Base-by-base conservation (phyloP, 2,888 invertebrate genomes). In the Amphipyra tragopoginis region DNA sequence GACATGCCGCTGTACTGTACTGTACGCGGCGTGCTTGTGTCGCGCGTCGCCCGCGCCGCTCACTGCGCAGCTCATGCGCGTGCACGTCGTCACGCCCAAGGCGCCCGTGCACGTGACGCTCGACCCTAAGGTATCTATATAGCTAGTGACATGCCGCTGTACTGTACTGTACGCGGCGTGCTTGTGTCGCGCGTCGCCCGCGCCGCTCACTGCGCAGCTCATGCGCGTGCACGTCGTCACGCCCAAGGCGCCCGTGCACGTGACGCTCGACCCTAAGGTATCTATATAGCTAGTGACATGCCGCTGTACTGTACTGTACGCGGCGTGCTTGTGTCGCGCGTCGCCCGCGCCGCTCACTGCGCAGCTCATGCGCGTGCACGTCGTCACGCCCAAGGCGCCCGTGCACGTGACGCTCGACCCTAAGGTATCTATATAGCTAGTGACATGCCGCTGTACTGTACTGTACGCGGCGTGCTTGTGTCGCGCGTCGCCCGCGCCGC, bases 161-260 rank as follows among this genome's bases (percentile, higher is more conserved):
- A n/a, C n/a, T n/a, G n/a, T n/a, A n/a, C n/a, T n/a, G n/a, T 72
- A 72, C 69, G 64, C 68, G 49, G 39, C 52, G 69, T 88, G 89
- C 72, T 65, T 84, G 73, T 91, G 87, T 74, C 86, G 87, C 72
- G 80, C 74, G 6, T 21, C 52, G 85, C 74, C 69, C 80, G 69
- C 90, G 85, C 76, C 86, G 83, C 72, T 77, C 72, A 34, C 64
- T 70, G 65, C 82, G 53, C 87, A 85, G 70, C 88, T 92, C 59
- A 72, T 82, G 64, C 80, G 92, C 36, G 75, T 91, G 67, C 92
- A 92, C 83, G 89, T 91, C 72, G 91, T 93, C 49, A 96, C 97
- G 52, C 99, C 99, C 7, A 99, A 99, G 92, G 98, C 97, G 65
- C 98, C 98, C 0, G 97, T 99, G 14, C 96, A 97, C 86, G 98